Base-by-base conservation (phyloP, 2,888 invertebrate genomes). In the Yponomeuta cagnagella region DNA sequence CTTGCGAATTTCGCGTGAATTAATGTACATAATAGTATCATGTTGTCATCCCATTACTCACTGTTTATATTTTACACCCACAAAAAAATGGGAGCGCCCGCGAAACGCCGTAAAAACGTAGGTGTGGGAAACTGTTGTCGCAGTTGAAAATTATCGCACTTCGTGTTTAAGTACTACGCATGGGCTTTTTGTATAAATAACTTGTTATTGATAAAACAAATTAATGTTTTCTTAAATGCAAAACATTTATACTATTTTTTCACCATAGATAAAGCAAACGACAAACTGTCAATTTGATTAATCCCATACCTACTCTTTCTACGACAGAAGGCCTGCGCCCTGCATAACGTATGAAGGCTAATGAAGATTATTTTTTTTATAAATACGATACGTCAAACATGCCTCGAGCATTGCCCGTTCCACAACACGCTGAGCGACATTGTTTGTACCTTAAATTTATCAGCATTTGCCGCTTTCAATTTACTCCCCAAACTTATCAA, bases 1-100 rank as follows among this genome's bases (percentile, higher is more conserved):
- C 65, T 65, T 33, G 65, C 65, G 12, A 65, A 65, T 10, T 65
- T 65, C 33, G 65, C 65, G 65, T 65, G 65, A 65, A 31, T 31
- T 65, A 65, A 65, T 65, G 52, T 58, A 58, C 52, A 15, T 58
- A 58, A 58, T 58, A 58, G 52, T 58, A 15, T 58, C 52, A 58
- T 58, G 52, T 58, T 58, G 52, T 15, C 52, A 58, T 58, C 52
- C 52, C 52, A 58, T 58, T 58, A 58, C 52, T 58, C 52, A 58
- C 15, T 58, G 52, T 58, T 58, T 12, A 58, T 58, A 58, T 58
- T 58, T 58, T 58, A 58, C 52, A 58, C 15, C 15, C 52, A 3
- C 52, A 58, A 58, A 43, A 43, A 58, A 58, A 58, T 15, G 52
- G 52, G 52, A 58, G 52, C 52, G 52, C 15, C 52, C 12, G 52